phyloP scores from a whole-genome alignment of 2,113 vertebrate species.

The Panthera uncia region DNA sequence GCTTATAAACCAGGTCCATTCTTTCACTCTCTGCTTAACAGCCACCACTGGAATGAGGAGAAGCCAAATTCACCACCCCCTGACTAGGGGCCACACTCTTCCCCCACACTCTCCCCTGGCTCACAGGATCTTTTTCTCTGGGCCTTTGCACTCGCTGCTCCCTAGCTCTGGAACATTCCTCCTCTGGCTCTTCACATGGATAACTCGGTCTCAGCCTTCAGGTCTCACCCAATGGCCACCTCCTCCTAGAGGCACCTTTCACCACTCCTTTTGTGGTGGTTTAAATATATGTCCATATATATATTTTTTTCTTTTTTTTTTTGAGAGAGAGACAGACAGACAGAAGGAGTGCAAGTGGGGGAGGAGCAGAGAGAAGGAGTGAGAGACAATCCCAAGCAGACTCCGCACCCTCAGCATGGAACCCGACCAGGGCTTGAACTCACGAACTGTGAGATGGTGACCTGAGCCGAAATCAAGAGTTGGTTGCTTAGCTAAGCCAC shows the following conservation, averaged over 20 bases:
- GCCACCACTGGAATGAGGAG: not conserved
- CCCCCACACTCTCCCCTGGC: not conserved
- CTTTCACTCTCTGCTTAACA: not conserved
- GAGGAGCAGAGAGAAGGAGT: too few species aligned
- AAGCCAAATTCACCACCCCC: not conserved
- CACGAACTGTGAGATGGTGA: too few species aligned
- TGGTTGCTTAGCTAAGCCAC: too few species aligned
- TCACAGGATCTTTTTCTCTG: not conserved
- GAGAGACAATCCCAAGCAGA: too few species aligned
- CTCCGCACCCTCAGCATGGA: too few species aligned
- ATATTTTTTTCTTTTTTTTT: too few species aligned
- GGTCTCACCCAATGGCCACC: not conserved
- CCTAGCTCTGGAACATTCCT: not conserved
- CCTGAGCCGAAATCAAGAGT: too few species aligned
- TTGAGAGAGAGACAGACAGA: too few species aligned
- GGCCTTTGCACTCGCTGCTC: not conserved
- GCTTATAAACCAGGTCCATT: not conserved
- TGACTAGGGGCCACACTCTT: not conserved
- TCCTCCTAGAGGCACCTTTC: not conserved
- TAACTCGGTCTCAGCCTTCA: not conserved
- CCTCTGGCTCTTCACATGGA: not conserved
- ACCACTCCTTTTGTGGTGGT: not conserved
- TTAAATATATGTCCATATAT: not conserved
- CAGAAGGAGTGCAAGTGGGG: too few species aligned
- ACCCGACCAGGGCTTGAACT: too few species aligned